Conservation (phyloP, 2,797 vertebrate species). For the Scleropages formosus region DNA sequence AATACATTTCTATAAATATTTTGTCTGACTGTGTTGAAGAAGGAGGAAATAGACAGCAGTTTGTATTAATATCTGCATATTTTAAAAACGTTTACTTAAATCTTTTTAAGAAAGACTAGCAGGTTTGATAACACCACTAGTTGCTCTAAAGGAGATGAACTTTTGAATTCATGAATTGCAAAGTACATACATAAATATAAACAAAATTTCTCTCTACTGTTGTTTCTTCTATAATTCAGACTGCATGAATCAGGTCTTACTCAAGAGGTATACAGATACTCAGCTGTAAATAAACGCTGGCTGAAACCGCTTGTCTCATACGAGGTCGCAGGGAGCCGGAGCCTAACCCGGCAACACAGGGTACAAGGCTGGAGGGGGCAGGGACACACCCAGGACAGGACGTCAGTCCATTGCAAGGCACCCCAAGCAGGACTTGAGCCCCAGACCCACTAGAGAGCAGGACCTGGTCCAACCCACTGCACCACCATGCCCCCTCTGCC, state of each 20-base stretch:
- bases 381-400: too few species aligned
- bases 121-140: background rate
- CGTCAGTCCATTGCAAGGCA: too few species aligned
- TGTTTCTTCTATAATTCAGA: background rate
- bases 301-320: too few species aligned
- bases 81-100: background rate
- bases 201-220: conserved; percentile 3
- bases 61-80: background rate
- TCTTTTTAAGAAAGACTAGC: background rate
- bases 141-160: background rate
- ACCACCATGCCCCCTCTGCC: too few species aligned
- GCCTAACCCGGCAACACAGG: too few species aligned
- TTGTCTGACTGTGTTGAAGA: conserved; percentile 45
- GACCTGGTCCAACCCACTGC: too few species aligned
- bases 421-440: too few species aligned
- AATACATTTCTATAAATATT: conserved; percentile 61
- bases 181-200: conserved; percentile 12
- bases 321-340: too few species aligned
- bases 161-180: background rate
- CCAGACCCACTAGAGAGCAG: too few species aligned
- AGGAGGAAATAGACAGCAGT: conserved; percentile 51
- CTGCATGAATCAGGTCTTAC: background rate
- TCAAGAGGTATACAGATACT: too few species aligned
- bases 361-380: too few species aligned
- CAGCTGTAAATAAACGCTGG: too few species aligned